Evolutionary conservation across 2,797 vertebrate genomes (phyloP).

Genomic region (Ctenochaetus hawaiiensis): DNA sequence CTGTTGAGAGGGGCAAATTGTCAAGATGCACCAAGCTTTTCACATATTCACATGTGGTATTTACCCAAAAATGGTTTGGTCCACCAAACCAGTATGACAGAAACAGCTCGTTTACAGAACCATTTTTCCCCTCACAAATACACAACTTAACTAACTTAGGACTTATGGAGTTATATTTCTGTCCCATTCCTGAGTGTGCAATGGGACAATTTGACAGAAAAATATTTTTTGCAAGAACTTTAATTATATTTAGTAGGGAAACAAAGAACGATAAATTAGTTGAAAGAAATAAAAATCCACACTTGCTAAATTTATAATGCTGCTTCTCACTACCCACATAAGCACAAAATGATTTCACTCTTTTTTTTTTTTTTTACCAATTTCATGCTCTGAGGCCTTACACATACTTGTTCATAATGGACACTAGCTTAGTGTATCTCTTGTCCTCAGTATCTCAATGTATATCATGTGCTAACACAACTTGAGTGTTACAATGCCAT

Average conservation of each 20-base stretch:
- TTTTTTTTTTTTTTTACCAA: slow-evolving; percentile 4
- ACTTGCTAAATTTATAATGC: background rate
- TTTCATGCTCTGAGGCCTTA: background rate
- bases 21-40: slow-evolving; percentile 75
- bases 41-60: slow-evolving; percentile 79
- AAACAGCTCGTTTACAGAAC: slow-evolving; percentile 68
- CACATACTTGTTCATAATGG: background rate
- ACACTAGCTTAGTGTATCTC: background rate
- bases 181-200: background rate
- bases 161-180: slow-evolving; percentile 7
- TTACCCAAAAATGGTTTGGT: slow-evolving; percentile 70
- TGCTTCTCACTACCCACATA: background rate
- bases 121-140: slow-evolving; percentile 54
- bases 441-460: background rate
- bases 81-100: slow-evolving; percentile 64
- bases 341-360: background rate
- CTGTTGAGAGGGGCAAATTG: slow-evolving; percentile 69
- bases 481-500: background rate
- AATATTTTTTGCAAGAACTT: background rate
- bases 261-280: background rate
- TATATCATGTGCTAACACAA: too few relatives aligned
- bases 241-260: background rate
- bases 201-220: slow-evolving; percentile 11
- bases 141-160: too few relatives aligned
- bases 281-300: background rate